Evolutionary conservation across 35 echinoderm and acorn worm genomes (phyloP).

Genomic region (Apostichopus japonicus): DNA sequence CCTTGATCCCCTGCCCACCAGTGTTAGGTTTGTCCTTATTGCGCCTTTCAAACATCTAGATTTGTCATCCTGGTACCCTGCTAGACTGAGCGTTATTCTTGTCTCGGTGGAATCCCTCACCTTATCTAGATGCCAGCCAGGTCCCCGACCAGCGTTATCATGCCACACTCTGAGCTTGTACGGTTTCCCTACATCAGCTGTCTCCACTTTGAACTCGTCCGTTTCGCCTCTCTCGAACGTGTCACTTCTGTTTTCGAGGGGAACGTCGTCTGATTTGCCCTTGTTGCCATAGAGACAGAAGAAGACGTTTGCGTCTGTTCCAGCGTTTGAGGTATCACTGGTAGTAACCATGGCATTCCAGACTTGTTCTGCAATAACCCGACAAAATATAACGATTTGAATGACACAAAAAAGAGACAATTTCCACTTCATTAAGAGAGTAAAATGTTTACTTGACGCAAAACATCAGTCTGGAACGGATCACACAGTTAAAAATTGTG

Average conservation of each 20-base stretch:
- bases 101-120: constrained; percentile 36
- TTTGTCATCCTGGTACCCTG: constrained; percentile 72
- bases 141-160: constrained; percentile 79
- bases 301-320: constrained; percentile 91
- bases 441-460: too few species aligned
- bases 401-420: too few species aligned
- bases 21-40: neutral
- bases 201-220: constrained; percentile 93
- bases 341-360: constrained; percentile 89
- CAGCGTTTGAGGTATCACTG: constrained; percentile 75
- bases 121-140: constrained; percentile 97
- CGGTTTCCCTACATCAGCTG: constrained; percentile 87
- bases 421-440: too few species aligned
- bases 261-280: constrained; percentile 93
- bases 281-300: constrained; percentile 97
- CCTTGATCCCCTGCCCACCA: neutral
- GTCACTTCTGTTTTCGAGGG: constrained; percentile 86
- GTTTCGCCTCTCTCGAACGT: constrained; percentile 82
- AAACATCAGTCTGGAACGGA: too few species aligned
- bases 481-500: too few species aligned
- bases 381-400: neutral
- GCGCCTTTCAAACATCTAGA: constrained; percentile 70
- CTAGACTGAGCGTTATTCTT: neutral
- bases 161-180: constrained; percentile 98
- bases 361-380: constrained; percentile 62